Evolutionary conservation across 2,113 vertebrate genomes (phyloP).

Genomic region (Pipa parva): DNA sequence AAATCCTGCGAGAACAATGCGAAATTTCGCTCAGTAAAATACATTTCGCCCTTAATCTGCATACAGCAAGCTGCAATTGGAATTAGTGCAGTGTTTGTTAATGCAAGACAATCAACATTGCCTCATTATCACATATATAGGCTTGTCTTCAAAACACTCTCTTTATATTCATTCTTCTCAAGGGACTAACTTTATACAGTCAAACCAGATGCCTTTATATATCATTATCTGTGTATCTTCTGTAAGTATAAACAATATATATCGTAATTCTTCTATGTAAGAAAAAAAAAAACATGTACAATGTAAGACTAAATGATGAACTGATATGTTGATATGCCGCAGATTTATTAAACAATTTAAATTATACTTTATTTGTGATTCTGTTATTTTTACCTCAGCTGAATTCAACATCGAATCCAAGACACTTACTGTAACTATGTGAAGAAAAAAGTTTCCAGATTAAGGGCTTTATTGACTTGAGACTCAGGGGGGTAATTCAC

Average conservation of each 20-base stretch:
- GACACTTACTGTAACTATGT: no score
- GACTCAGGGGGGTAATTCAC: no score
- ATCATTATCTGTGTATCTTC: constrained; percentile 14
- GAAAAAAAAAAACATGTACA: constrained; percentile 10
- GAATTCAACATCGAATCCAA: no score
- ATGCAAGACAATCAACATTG: background rate
- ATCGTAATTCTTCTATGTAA: constrained; percentile 9
- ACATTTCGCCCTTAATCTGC: no score
- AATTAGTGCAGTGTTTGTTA: background rate
- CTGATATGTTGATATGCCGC: background rate
- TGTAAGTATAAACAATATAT: constrained; percentile 11
- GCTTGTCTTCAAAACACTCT: background rate
- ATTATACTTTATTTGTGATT: background rate
- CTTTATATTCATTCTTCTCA: background rate
- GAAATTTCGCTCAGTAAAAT: no score
- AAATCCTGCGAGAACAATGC: no score
- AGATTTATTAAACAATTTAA: constrained; percentile 13
- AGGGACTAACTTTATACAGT: background rate
- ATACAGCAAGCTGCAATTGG: background rate
- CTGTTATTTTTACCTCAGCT: no score
- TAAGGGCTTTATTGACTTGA: no score
- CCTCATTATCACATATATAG: background rate
- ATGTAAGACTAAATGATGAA: constrained; percentile 15
- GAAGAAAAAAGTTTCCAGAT: no score
- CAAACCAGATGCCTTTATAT: constrained; percentile 1